These are phyloP conservation scores for Lethenteron reissneri DNA, from an alignment of 2,113 vertebrate genomes.

Conservation along the genomic window DNA sequence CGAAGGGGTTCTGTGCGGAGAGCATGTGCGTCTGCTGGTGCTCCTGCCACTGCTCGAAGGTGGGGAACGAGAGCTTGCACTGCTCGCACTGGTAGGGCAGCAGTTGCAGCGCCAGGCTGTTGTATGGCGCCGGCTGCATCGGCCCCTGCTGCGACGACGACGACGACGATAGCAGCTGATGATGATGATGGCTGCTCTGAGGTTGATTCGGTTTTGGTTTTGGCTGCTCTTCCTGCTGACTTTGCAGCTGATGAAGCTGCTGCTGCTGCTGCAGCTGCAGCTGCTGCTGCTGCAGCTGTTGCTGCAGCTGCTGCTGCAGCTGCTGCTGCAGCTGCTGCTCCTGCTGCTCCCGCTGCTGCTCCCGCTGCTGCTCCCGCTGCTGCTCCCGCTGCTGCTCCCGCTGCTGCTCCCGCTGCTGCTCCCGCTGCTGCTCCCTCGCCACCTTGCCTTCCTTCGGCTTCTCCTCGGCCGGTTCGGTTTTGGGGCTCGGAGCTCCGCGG, in stretches of 20 bases:
- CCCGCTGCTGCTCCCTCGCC: constrained; percentile 21
- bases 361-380: constrained; percentile 33
- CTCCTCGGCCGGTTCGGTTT: constrained; percentile 44
- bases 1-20: constrained; percentile 92
- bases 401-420: constrained; percentile 35
- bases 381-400: constrained; percentile 50
- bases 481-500: constrained; percentile 36
- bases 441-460: constrained; percentile 60
- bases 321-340: too few species aligned
- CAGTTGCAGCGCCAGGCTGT: constrained; percentile 87
- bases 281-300: too few species aligned
- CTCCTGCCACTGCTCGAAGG: constrained; percentile 89
- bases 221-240: not conserved
- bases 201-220: constrained; percentile 55
- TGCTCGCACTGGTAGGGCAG: constrained; percentile 96
- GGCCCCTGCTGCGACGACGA: not conserved
- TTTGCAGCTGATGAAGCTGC: too few species aligned
- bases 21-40: constrained; percentile 99
- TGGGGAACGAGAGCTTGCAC: constrained; percentile 91
- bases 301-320: too few species aligned
- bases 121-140: constrained; percentile 34
- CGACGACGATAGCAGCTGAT: constrained; percentile 11
- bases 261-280: too few species aligned
- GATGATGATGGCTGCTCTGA: constrained; percentile 39
- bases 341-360: too few species aligned